These are phyloP conservation scores for Pentamera pediparva DNA, from an alignment of 53 echinoderm and acorn worm species.

Conservation along the genomic window DNA sequence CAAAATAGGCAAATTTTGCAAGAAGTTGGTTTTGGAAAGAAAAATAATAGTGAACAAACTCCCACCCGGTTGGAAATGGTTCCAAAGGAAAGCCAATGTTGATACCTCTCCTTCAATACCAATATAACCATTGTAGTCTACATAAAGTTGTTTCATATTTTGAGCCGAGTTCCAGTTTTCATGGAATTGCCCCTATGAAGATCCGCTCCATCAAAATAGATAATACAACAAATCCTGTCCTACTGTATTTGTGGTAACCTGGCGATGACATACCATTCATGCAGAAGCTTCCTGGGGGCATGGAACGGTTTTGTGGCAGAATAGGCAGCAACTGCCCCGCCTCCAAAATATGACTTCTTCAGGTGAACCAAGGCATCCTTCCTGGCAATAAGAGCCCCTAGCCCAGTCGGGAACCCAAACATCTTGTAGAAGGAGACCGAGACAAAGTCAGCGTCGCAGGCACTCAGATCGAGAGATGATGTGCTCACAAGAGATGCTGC, in stretches of 20 bases:
- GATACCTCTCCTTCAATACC: no score
- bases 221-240: not conserved
- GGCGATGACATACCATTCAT: constrained; percentile 54
- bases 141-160: not conserved
- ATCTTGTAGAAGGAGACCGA: constrained; percentile 97
- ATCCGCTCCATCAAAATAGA: not conserved
- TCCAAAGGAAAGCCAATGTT: no score
- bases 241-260: not conserved
- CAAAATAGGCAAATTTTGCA: no score
- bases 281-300: constrained; percentile 37
- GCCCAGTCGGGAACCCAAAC: constrained; percentile 96
- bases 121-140: no score
- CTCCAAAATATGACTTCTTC: constrained; percentile 74
- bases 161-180: not conserved
- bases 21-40: no score
- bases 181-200: not conserved
- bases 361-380: constrained; percentile 58
- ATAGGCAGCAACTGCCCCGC: constrained; percentile 78
- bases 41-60: no score
- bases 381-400: constrained; percentile 78
- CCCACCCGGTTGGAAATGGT: no score
- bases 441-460: constrained; percentile 75
- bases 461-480: constrained; percentile 63
- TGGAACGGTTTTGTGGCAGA: constrained; percentile 54
- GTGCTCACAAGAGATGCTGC: constrained; percentile 82